Percentiles rank a stretch among this genome's conserved stretches.
phyloP scores from a whole-genome alignment of 2,797 vertebrate genomes.

The Sebastes alutus region DNA sequence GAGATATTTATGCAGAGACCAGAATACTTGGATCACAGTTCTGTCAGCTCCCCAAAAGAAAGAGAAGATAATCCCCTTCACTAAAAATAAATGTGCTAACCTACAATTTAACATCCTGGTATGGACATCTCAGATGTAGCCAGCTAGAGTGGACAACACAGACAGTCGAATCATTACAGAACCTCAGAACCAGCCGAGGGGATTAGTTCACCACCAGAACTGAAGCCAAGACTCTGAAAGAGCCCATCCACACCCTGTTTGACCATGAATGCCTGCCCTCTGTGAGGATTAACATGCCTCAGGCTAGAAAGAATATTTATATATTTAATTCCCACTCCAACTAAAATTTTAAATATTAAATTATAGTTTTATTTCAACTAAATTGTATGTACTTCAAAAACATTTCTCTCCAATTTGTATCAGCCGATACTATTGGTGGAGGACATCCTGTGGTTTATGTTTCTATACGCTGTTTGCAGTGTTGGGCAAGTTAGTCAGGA shows the following conservation, averaged over 20 bases:
- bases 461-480: background rate
- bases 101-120: background rate
- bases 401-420: background rate
- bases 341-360: background rate
- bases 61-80: background rate
- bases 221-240: background rate
- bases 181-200: background rate
- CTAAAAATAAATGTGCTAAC: background rate
- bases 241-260: background rate
- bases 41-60: background rate
- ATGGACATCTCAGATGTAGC: background rate
- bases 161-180: background rate
- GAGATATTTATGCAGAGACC: conserved; percentile 1
- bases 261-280: background rate
- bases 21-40: background rate
- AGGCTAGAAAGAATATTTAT: background rate
- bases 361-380: background rate
- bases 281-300: background rate
- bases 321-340: background rate
- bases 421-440: background rate
- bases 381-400: background rate
- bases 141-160: background rate
- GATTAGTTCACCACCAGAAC: background rate
- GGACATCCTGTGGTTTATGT: background rate
- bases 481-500: background rate